A percentile compares a stretch with the other conserved stretches of the same genome.
These are phyloP conservation scores for Lasiurus borealis DNA, from an alignment of 2,113 vertebrate genomes.

Conservation along the genomic window DNA sequence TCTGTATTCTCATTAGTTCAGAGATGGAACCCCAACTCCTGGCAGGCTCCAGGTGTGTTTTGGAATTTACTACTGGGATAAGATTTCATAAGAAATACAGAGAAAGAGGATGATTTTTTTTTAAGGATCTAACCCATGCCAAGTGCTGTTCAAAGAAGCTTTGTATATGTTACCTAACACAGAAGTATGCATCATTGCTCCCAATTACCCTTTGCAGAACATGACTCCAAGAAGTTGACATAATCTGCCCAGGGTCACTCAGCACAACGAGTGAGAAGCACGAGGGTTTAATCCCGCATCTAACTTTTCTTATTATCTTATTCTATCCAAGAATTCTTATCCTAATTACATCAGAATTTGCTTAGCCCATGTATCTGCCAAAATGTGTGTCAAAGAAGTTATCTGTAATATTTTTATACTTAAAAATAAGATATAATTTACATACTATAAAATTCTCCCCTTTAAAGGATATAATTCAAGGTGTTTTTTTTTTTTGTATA, in stretches of 20 bases:
- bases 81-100: constrained; percentile 25
- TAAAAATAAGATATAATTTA: constrained; percentile 28
- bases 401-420: not conserved
- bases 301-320: not conserved
- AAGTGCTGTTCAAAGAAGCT: not conserved
- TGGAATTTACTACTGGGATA: not conserved
- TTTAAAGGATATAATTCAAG: not conserved
- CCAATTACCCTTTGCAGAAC: not conserved
- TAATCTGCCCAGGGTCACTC: constrained; percentile 38
- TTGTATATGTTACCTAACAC: not conserved
- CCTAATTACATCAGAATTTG: not conserved
- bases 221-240: not conserved
- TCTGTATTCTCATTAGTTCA: constrained; percentile 38
- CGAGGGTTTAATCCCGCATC: not conserved
- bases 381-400: not conserved
- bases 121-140: not conserved
- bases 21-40: not conserved
- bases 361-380: not conserved
- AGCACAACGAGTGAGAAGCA: not conserved
- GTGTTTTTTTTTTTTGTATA: not conserved
- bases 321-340: not conserved
- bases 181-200: not conserved
- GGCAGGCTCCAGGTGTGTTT: constrained; percentile 18
- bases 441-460: not conserved
- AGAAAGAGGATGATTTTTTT: not conserved